A percentile compares a stretch with the other conserved stretches of the same genome.
phyloP scores from a whole-genome alignment of 1,140 invertebrate species.

The Drosophila erecta region DNA sequence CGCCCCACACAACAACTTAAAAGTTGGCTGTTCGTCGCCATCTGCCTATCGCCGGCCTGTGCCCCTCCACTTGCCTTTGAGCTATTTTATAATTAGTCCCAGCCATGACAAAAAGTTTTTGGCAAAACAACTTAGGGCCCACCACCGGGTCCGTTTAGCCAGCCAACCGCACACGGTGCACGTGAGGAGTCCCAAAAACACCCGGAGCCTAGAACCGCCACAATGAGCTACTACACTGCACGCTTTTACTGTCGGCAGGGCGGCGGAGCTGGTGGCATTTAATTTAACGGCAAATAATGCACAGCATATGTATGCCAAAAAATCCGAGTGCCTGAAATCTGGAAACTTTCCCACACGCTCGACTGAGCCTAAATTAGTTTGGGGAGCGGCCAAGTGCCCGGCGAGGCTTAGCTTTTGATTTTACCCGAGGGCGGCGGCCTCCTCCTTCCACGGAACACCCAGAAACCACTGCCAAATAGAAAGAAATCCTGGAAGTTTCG shows the following conservation, averaged over 20 bases:
- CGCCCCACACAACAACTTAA: conserved; percentile 43
- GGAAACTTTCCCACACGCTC: conserved; percentile 73
- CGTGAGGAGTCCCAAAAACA: conserved; percentile 45
- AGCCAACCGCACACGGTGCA: conserved; percentile 65
- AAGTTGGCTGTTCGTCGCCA: conserved; percentile 54
- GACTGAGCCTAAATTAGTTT: conserved; percentile 73
- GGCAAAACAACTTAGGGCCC: conserved; percentile 77
- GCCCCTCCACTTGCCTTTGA: conserved; percentile 74
- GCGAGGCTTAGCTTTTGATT: conserved; percentile 41
- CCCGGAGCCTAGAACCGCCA: conserved; percentile 8
- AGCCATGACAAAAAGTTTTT: conserved; percentile 80
- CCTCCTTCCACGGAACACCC: background rate
- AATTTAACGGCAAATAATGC: conserved; percentile 76
- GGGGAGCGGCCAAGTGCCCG: conserved; percentile 50
- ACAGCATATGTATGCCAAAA: conserved; percentile 66
- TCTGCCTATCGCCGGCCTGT: conserved; percentile 17
- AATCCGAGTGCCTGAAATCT: conserved; percentile 30
- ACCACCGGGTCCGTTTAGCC: conserved; percentile 60
- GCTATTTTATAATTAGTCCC: conserved; percentile 83
- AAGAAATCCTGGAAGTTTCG: background rate
- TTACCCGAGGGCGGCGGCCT: conserved; percentile 13
- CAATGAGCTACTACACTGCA: conserved; percentile 41
- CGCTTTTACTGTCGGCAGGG: conserved; percentile 12
- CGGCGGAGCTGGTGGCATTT: conserved; percentile 49
- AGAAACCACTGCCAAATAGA: background rate